Conservation (phyloP, 1,140 invertebrate genomes). For the Atta texana region DNA sequence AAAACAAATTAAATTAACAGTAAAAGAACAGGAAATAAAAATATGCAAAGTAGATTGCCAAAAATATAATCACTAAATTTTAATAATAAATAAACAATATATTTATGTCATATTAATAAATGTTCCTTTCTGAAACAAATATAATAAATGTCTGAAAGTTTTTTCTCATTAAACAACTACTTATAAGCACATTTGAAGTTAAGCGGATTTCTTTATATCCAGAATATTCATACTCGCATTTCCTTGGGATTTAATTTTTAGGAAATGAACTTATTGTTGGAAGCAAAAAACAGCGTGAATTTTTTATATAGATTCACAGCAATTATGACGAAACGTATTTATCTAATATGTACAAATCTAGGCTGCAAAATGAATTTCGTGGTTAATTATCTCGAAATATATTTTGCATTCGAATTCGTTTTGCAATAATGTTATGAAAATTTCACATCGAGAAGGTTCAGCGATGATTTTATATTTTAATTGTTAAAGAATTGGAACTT, state of each 20-base stretch:
- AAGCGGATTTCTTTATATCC: slow-evolving; percentile 28
- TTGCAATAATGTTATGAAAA: slow-evolving; percentile 13
- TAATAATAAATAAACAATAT: background rate
- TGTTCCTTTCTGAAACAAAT: background rate
- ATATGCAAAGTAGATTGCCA: background rate
- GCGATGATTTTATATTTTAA: slow-evolving; percentile 30
- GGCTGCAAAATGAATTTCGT: slow-evolving; percentile 47
- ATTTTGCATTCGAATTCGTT: background rate
- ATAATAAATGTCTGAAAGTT: background rate
- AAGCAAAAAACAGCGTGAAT: slow-evolving; percentile 69
- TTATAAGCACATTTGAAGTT: background rate
- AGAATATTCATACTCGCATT: slow-evolving; percentile 22
- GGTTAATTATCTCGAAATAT: slow-evolving; percentile 21
- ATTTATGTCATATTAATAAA: background rate
- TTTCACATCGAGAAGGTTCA: slow-evolving; percentile 20
- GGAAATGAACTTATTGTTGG: slow-evolving; percentile 48
- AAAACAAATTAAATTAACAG: too few relatives aligned
- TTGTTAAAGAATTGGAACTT: slow-evolving; percentile 34
- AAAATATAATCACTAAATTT: background rate
- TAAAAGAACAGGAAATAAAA: background rate
- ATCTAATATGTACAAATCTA: slow-evolving; percentile 72
- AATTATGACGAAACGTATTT: slow-evolving; percentile 63
- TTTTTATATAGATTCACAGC: slow-evolving; percentile 55
- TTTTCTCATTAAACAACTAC: background rate
- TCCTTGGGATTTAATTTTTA: slow-evolving; percentile 17